phyloP scores from a whole-genome alignment of 2,797 vertebrate species.

The Tangara arthus region DNA sequence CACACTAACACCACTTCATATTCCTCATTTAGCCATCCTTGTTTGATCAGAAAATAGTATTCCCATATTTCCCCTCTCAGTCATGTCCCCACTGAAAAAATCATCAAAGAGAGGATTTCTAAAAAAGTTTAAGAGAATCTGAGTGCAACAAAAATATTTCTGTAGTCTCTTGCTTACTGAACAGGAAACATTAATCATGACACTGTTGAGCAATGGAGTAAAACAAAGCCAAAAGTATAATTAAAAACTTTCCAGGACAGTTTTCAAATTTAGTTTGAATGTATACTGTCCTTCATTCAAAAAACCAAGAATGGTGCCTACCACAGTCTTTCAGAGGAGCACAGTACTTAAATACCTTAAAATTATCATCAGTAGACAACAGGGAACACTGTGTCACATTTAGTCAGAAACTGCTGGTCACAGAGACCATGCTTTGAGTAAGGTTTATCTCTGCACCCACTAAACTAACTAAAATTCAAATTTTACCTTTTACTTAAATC shows the following conservation, averaged over 20 bases:
- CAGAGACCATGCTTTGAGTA: neutral
- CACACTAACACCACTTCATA: fast-evolving
- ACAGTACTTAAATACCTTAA: neutral
- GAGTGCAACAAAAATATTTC: neutral
- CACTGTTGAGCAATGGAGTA: neutral
- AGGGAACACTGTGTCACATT: neutral
- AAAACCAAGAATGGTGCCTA: neutral
- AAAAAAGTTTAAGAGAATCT: neutral
- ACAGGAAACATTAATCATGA: neutral
- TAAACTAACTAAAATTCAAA: neutral
- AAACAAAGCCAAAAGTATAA: neutral
- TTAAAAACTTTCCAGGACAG: neutral
- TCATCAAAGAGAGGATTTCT: neutral
- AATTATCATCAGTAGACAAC: neutral
- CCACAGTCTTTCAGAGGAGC: neutral
- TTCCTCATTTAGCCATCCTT: neutral
- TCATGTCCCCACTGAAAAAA: neutral
- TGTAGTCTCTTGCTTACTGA: neutral
- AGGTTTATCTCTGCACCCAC: neutral
- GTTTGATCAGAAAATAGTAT: neutral
- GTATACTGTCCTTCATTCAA: neutral
- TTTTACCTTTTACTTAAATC: neutral
- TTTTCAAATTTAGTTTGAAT: neutral
- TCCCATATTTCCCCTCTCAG: neutral
- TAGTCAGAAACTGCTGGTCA: neutral